Base-by-base conservation (phyloP, 2,113 vertebrate species). In the Pterocles burchelli region DNA sequence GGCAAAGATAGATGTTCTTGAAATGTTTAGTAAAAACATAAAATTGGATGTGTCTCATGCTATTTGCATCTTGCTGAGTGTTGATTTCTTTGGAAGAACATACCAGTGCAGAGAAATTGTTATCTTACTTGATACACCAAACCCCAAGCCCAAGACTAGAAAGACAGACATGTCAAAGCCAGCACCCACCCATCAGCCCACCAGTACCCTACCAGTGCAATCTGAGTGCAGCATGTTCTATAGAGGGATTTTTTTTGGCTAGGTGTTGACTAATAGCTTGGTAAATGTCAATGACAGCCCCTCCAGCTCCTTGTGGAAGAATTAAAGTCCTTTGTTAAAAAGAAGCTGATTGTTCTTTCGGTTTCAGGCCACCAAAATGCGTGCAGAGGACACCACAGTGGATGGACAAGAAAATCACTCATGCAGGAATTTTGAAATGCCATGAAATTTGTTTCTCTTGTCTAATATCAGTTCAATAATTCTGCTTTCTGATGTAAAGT, bases 11-110 rank as follows among this genome's bases (percentile, higher is more conserved):
- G 26, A 62, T 4, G 17, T 11, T 83, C 13, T 70, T 68, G 34
- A 88, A 90, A 81, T 46, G 11, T 61, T 86, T 92, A 93, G 29
- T 2, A 19, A 36, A 96, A 97, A 89, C 79, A 90, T 57, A 63
- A 76, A 93, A 79, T 51, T 88, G 55, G 52, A 94, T 61, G 70
- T 73, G 62, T 62, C 36, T 85, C 33, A 20, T 43, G 18, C 31
- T 83, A n/a, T 84, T 91, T 85, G 5, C 29, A 48, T 93, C 54
- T 77, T 11, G 2, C 0, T 65, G 11, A 68, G 4, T 68, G 51
- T 41, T 87, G 51, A 74, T 59, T 55, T 81, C 6, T 46, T 66
- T 83, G 26, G 41, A 92, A 89, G 28, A 74, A 72, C 7, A 38
- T 33, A 59, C 3, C 34, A 90, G 10, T 65, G 41, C 7, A 87